Evolutionary conservation across 2,113 vertebrate genomes (phyloP).

Genomic region (Pollimyrus isidori): DNA sequence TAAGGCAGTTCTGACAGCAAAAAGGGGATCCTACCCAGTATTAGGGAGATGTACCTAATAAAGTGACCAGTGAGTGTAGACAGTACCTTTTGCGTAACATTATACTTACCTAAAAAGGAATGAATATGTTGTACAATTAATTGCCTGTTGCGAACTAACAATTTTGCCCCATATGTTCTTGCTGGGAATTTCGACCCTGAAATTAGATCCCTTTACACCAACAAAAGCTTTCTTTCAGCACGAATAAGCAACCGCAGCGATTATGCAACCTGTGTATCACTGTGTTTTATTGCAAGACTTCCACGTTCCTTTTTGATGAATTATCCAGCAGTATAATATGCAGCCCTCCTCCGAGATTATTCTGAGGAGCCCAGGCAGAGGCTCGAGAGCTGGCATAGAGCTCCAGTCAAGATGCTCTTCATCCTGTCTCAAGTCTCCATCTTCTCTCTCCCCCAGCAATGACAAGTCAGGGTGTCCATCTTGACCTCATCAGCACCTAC

Average conservation of each 20-base stretch:
- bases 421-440: not conserved
- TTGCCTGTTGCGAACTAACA: not conserved
- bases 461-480: not conserved
- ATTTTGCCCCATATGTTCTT: not conserved
- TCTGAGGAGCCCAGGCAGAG: not conserved
- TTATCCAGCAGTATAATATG: not conserved
- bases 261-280: not conserved
- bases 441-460: not conserved
- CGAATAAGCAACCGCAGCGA: not conserved
- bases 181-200: not conserved
- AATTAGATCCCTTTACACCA: not conserved
- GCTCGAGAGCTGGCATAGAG: not conserved
- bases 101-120: not conserved
- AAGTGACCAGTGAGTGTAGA: not conserved
- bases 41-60: not conserved
- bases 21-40: not conserved
- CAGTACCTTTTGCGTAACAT: not conserved
- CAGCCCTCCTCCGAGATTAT: not conserved
- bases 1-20: not conserved
- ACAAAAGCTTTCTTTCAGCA: not conserved
- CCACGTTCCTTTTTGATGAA: not conserved
- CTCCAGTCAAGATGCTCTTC: not conserved
- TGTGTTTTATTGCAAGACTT: not conserved
- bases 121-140: not conserved
- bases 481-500: not conserved